Conservation (phyloP, 2,888 invertebrate species). For the Coelopa pilipes region DNA sequence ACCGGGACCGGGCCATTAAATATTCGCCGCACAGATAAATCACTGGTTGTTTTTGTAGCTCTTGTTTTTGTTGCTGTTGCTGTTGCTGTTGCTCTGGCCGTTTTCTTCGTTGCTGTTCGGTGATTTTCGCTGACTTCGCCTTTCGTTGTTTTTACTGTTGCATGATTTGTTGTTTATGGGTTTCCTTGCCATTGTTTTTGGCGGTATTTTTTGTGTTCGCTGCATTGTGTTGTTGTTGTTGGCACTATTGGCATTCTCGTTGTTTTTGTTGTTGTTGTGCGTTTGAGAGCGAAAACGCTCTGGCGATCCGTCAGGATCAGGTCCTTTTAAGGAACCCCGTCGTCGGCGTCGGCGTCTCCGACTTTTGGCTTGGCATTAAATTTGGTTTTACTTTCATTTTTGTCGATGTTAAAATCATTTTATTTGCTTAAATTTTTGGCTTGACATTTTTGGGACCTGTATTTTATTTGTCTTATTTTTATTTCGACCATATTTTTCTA, state of each 20-base stretch:
- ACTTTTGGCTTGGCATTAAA: too few relatives aligned
- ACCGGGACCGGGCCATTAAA: constrained; percentile 55
- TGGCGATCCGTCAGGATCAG: not conserved
- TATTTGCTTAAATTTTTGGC: not conserved
- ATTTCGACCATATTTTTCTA: constrained; percentile 28
- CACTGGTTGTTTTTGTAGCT: constrained; percentile 47
- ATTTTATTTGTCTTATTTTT: constrained; percentile 14
- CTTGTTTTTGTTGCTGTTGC: constrained; percentile 10
- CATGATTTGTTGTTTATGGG: constrained; percentile 1
- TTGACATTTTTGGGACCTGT: constrained; percentile 9
- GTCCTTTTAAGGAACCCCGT: not conserved
- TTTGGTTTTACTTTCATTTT: constrained; percentile 4
- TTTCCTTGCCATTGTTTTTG: not conserved
- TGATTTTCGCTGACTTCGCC: not conserved
- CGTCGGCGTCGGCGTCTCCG: too few relatives aligned
- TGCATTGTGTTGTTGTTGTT: too few relatives aligned
- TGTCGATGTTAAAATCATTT: not conserved
- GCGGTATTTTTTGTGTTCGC: too few relatives aligned
- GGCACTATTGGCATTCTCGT: too few relatives aligned
- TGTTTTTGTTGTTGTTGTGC: too few relatives aligned
- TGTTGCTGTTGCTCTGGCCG: not conserved
- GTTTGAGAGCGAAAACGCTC: not conserved
- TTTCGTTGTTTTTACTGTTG: not conserved
- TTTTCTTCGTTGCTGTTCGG: not conserved
- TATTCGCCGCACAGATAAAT: constrained; percentile 62